phyloP scores from a whole-genome alignment of 2,113 vertebrate species.

The Chlamydotis undulata region DNA sequence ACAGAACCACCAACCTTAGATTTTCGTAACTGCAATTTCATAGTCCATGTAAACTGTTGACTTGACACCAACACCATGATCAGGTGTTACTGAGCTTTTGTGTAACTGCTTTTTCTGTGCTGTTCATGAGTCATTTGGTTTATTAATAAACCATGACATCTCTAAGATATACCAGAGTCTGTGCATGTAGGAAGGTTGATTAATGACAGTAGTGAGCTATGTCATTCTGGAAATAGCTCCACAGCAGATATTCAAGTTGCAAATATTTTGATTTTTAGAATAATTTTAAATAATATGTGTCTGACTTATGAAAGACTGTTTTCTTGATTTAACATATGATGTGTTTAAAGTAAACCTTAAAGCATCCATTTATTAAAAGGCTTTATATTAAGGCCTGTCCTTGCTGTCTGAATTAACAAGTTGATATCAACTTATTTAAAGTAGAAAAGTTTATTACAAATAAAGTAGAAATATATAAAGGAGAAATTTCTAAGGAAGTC shows the following conservation, averaged over 20 bases:
- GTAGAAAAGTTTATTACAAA: neutral
- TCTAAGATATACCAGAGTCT: neutral
- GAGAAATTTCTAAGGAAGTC: neutral
- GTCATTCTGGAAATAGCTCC: neutral
- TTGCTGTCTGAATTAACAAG: neutral
- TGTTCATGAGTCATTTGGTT: neutral
- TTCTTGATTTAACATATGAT: neutral
- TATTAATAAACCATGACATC: slow-evolving; percentile 13
- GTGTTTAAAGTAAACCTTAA: neutral
- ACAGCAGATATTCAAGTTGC: neutral
- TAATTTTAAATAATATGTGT: neutral
- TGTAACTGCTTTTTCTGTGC: neutral
- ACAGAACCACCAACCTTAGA: neutral
- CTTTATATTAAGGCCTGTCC: neutral
- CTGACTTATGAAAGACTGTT: neutral
- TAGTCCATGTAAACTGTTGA: neutral
- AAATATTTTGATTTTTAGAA: neutral
- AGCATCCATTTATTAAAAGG: neutral
- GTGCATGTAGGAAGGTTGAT: neutral
- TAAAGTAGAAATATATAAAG: neutral
- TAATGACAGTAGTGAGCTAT: neutral
- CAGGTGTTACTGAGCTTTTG: neutral
- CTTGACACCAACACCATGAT: neutral
- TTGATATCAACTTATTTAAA: neutral
- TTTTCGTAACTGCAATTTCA: neutral